Evolutionary conservation across 2,797 vertebrate species (phyloP), one percentile per base, ranked within the genome.

Genomic region (Denticeps clupeoides): DNA sequence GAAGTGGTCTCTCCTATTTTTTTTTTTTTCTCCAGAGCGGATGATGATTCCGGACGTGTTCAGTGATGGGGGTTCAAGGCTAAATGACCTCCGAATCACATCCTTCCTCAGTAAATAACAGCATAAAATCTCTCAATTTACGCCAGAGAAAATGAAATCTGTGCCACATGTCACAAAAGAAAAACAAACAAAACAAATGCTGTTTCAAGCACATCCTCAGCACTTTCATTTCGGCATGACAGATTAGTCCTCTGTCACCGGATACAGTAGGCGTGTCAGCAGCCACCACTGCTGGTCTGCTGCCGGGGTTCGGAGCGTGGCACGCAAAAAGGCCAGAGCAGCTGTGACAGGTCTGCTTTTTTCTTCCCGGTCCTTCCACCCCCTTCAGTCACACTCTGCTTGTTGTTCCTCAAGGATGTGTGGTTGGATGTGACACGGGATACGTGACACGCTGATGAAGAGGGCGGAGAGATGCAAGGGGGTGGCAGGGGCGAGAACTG

Each of bases 351-450:
- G 43, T 48, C 55, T 64, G 51, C 40, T 29, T 29, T 46, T 56
- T 38, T 38, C 16, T 38, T 5, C 24, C 25, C 25, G 35, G 33
- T 33, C 8, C 31, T 15, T 15, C 31, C 33, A 13, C 33, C 31
- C 12, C 16, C 35, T 6, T 7, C 32, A 37, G 41, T 42, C 40
- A 2, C 44, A 53, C 51, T 55, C 69, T 75, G 69, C 48, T 69
- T 67, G 64, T 63, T 72, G 71, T 74, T 70, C 46, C 35, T 56
- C 27, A 57, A 25, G 43, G 45, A 47, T 37, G 51, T 18, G 43
- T 50, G 56, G 58, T 56, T 72, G 50, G 56, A 71, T 69, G 72
- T 71, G 71, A 79, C 72, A 68, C 28, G 11, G 18, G 42, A 60
- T 76, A 78, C 73, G 69, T 78, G 76, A 72, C 62, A 59, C 48